Evolutionary conservation across 2,888 invertebrate species (phyloP), one percentile per base, ranked within the genome.

Genomic region (Parnassius smintheus): DNA sequence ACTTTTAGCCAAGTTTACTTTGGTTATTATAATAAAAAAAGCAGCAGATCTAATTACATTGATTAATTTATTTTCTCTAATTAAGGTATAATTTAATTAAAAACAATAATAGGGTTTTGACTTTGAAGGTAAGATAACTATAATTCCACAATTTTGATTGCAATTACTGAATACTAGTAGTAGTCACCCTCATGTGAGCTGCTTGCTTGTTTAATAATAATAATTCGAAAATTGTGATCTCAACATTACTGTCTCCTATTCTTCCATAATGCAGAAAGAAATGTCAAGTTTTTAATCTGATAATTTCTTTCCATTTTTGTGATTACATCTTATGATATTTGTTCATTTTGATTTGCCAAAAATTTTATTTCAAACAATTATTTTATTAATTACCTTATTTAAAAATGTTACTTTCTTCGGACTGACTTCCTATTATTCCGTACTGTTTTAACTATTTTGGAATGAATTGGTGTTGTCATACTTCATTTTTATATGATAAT

Each of bases 401-500:
- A 49, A 49, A 49, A 50, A 55, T n/a, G 44, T 41, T 13, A 42
- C 42, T 42, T 9, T n/a, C 18, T 49, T 46, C 22, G 10, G 52
- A 35, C 41, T 60, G 35, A 54, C 25, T 35, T 13, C n/a, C 35
- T 22, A 18, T 45, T 56, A 35, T 51, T 11, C 53, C 53, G 25
- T 54, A 54, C 53, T 42, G 53, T 48, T 50, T 56, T 56, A 11
- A n/a, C 13, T 13, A 58, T 50, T 63, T 56, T 44, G 18, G 13
- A 22, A 41, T 49, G 22, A 53, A 62, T 52, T 52, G 22, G 54
- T 64, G 48, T 54, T 61, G 57, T 60, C 52, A 53, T 57, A 13
- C 50, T 58, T 54, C n/a, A 59, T 53, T 64, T 66, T 66, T 64
- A 55, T 67, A 64, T 59, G 56, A 64, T 64, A 60, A 68, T 63